These are phyloP conservation scores for Limnephilus marmoratus DNA, from an alignment of 2,888 invertebrate genomes.

Conservation along the genomic window DNA sequence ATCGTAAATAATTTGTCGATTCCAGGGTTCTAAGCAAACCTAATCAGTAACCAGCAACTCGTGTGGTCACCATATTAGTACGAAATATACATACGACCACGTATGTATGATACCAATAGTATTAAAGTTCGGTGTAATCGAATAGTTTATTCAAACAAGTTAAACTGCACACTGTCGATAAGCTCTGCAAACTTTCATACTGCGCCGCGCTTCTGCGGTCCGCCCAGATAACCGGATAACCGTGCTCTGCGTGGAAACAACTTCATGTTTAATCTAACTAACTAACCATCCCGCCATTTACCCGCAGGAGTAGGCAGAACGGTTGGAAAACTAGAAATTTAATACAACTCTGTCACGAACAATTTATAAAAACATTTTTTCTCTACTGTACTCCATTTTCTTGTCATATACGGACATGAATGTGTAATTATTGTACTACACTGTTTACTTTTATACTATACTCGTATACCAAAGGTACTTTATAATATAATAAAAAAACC, in stretches of 20 bases:
- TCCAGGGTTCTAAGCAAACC: too few species aligned
- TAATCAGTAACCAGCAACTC: background rate
- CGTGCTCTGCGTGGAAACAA: background rate
- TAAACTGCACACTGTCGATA: conserved; percentile 37
- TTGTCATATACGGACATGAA: too few species aligned
- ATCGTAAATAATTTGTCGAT: too few species aligned
- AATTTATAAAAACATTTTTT: too few species aligned
- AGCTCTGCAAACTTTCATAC: background rate
- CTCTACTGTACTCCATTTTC: too few species aligned
- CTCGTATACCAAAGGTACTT: too few species aligned
- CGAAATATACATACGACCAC: background rate
- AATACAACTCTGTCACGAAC: too few species aligned
- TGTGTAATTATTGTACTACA: too few species aligned
- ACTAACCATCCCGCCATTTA: background rate
- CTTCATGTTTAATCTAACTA: background rate
- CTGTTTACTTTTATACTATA: too few species aligned
- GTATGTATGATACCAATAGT: background rate
- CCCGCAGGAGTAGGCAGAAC: background rate
- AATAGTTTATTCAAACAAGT: background rate
- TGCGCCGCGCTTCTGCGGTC: conserved; percentile 6
- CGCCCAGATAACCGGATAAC: conserved; percentile 13
- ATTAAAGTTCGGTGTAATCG: background rate
- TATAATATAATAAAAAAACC: too few species aligned
- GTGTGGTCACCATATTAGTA: background rate
- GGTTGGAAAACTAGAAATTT: background rate